Conservation (phyloP, 2,888 invertebrate species). For the Tuta absoluta region DNA sequence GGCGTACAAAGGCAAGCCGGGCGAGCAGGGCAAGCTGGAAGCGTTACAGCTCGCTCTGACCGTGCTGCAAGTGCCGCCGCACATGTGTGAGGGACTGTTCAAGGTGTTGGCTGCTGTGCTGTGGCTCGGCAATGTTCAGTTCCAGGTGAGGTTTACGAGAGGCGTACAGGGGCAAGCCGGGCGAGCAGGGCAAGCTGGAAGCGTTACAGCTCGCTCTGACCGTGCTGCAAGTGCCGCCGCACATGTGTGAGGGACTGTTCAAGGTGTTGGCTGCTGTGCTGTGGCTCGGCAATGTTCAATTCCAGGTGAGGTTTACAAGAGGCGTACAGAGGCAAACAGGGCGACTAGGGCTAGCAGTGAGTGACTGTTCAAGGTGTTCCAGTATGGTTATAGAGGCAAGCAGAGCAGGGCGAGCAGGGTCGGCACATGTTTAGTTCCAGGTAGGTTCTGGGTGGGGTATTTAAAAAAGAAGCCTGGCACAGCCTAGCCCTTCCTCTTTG, state of each 20-base stretch:
- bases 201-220: conserved; percentile 92
- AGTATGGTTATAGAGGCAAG: too few relatives aligned
- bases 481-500: too few relatives aligned
- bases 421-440: too few relatives aligned
- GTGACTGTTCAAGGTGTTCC: too few relatives aligned
- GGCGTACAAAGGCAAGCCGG: conserved; percentile 56
- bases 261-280: conserved; percentile 93
- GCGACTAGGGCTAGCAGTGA: too few relatives aligned
- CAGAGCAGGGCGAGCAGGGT: too few relatives aligned
- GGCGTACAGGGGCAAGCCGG: conserved; percentile 55
- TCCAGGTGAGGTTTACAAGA: conserved; percentile 86
- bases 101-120: conserved; percentile 93
- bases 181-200: conserved; percentile 84
- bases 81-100: conserved; percentile 94
- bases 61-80: conserved; percentile 91
- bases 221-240: conserved; percentile 91
- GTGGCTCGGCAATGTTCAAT: conserved; percentile 94
- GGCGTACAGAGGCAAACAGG: too few relatives aligned
- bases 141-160: conserved; percentile 83
- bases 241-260: conserved; percentile 94
- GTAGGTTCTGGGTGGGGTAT: too few relatives aligned
- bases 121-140: conserved; percentile 94
- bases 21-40: conserved; percentile 84
- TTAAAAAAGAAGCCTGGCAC: too few relatives aligned
- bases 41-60: conserved; percentile 93